These are phyloP conservation scores for Teleopsis dalmanni DNA, from an alignment of 1,140 invertebrate genomes.

Conservation along the genomic window DNA sequence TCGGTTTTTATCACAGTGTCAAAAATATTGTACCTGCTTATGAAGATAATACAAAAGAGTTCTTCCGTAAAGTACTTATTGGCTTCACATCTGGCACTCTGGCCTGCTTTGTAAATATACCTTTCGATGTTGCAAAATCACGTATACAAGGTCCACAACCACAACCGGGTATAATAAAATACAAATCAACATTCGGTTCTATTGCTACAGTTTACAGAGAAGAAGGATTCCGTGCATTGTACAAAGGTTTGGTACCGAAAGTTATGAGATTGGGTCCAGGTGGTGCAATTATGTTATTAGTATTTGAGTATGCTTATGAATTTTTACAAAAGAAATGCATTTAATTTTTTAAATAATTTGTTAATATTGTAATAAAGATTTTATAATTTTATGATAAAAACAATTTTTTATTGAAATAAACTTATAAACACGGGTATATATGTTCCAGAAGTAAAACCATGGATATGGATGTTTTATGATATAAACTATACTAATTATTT, in stretches of 20 bases:
- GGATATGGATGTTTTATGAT: too few species aligned
- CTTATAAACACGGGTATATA: too few species aligned
- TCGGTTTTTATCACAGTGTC: slow-evolving; percentile 88
- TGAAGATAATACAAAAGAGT: slow-evolving; percentile 59
- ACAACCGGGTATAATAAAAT: slow-evolving; percentile 61
- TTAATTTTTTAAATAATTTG: too few species aligned
- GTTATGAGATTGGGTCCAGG: slow-evolving; percentile 84
- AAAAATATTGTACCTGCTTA: slow-evolving; percentile 67
- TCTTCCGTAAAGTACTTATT: slow-evolving; percentile 63
- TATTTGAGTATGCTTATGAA: slow-evolving; percentile 72
- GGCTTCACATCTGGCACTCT: slow-evolving; percentile 79
- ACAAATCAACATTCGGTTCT: slow-evolving; percentile 66
- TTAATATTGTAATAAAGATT: too few species aligned
- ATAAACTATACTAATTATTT: too few species aligned
- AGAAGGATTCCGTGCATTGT: slow-evolving; percentile 83
- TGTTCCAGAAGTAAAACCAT: too few species aligned
- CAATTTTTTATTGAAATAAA: too few species aligned
- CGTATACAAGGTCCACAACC: slow-evolving; percentile 89
- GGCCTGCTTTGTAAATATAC: slow-evolving; percentile 83
- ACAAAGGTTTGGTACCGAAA: slow-evolving; percentile 87
- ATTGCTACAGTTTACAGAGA: slow-evolving; percentile 70
- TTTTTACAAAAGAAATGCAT: slow-evolving; percentile 50
- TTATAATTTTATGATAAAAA: too few species aligned
- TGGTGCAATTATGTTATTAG: slow-evolving; percentile 82
- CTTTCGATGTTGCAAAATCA: slow-evolving; percentile 93